Percentiles rank a stretch among this genome's conserved stretches.
These are phyloP conservation scores for Protobothrops mucrosquamatus DNA, from an alignment of 2,113 vertebrate genomes.

Conservation along the genomic window DNA sequence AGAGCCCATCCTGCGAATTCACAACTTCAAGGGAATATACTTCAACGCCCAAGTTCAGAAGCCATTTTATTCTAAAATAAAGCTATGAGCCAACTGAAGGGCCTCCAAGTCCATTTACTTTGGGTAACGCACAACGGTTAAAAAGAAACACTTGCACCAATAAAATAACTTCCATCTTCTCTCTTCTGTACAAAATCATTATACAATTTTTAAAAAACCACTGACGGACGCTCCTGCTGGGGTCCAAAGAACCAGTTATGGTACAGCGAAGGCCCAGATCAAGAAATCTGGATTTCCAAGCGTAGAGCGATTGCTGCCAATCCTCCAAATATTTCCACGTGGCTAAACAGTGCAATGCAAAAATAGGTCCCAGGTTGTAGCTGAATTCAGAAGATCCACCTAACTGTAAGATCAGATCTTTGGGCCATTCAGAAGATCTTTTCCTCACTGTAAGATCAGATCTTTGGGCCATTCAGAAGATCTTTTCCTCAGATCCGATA, in stretches of 20 bases:
- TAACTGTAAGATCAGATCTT: neutral
- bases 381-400: neutral
- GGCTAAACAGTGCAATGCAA: neutral
- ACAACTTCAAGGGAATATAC: neutral
- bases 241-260: neutral
- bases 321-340: neutral
- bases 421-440: neutral
- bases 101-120: neutral
- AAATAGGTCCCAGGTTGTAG: neutral
- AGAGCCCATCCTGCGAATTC: neutral
- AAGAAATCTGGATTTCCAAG: neutral
- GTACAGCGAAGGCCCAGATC: neutral
- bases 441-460: neutral
- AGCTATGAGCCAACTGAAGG: neutral
- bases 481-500: no score
- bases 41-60: neutral
- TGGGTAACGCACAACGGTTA: rapidly evolving
- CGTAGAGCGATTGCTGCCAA: no score
- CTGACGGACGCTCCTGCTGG: neutral
- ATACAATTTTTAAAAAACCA: neutral
- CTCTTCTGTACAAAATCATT: slow-evolving; percentile 38
- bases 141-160: slow-evolving; percentile 11
- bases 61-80: neutral
- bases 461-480: neutral
- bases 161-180: slow-evolving; percentile 43